Base-by-base conservation (phyloP, 2,797 vertebrate genomes). In the Eulemur albifrons region DNA sequence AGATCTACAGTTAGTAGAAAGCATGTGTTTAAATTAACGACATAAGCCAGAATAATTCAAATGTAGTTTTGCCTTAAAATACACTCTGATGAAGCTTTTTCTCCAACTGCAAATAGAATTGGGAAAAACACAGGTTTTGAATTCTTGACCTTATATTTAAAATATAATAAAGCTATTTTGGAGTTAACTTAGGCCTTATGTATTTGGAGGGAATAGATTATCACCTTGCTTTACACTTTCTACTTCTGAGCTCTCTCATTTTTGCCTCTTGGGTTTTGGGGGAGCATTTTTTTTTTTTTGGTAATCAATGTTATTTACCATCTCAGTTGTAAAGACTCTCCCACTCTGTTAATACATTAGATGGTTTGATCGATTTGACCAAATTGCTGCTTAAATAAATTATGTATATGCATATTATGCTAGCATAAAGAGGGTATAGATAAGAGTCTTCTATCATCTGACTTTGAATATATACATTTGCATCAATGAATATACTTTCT, bases 111-210 rank as follows among this genome's bases (percentile, higher is more conserved):
- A 59, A 90, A 95, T 79, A 73, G 25, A 82, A 70, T 52, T 90
- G 38, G 43, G 54, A 23, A 88, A 92, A 94, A 75, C 18, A 21
- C 2, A 63, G 14, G 8, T 79, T 92, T 96, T 95, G 38, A 90
- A 59, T 92, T 95, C 20, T 69, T 69, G n/a, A 32, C 25, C 35
- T 90, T 91, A 27, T 59, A 48, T 83, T 93, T 92, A 57, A 94
- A 96, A 92, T 87, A 21, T 92, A 94, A 87, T 76, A 63, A 95
- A 72, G 8, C 5, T 69, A 82, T 83, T 95, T 91, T 90, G 21
- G 27, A 94, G 87, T 93, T 69, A 67, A 92, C 25, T 77, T 90
- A 77, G 48, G 43, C 65, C 54, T 79, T 88, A 63, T 79, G 85
- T 89, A 72, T 77, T 85, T 81, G 20, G 35, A 63, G 6, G 91